phyloP scores from a whole-genome alignment of 1,140 invertebrate genomes.

The Apis dorsata region DNA sequence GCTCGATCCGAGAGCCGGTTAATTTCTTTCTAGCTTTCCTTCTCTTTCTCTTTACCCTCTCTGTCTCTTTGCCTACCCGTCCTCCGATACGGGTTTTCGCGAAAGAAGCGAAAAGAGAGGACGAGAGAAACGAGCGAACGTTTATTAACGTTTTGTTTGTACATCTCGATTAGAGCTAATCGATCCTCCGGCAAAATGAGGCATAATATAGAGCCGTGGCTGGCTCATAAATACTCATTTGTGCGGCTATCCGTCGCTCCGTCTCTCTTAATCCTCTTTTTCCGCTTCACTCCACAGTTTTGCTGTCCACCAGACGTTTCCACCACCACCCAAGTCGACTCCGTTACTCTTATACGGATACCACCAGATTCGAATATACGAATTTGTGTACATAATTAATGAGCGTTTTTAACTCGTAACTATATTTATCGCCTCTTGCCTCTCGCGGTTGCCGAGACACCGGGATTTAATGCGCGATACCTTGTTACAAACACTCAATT shows the following conservation, averaged over 20 bases:
- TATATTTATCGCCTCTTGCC: slow-evolving; percentile 51
- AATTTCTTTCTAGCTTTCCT: slow-evolving; percentile 27
- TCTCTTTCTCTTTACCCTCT: not conserved
- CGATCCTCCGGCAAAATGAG: slow-evolving; percentile 68
- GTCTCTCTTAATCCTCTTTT: slow-evolving; percentile 4
- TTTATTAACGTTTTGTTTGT: slow-evolving; percentile 71
- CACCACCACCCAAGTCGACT: slow-evolving; percentile 69
- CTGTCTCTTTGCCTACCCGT: not conserved
- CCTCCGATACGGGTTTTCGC: not conserved
- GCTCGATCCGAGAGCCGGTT: slow-evolving; percentile 21
- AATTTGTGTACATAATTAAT: slow-evolving; percentile 61
- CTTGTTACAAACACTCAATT: not conserved
- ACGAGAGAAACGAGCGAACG: slow-evolving; percentile 22
- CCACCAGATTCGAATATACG: slow-evolving; percentile 39
- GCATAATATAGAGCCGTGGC: slow-evolving; percentile 70
- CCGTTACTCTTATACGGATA: slow-evolving; percentile 68
- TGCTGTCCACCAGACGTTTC: not conserved
- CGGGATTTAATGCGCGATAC: slow-evolving; percentile 24
- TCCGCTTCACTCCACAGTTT: not conserved
- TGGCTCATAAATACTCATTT: slow-evolving; percentile 77
- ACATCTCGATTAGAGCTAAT: slow-evolving; percentile 73
- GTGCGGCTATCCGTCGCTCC: slow-evolving; percentile 52
- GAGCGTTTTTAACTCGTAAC: slow-evolving; percentile 43
- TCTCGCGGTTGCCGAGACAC: not conserved
- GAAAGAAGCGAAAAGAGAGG: slow-evolving; percentile 25